Percentiles rank a stretch among this genome's conserved stretches.
phyloP scores from a whole-genome alignment of 2,113 vertebrate species.

The Phocoena phocoena region DNA sequence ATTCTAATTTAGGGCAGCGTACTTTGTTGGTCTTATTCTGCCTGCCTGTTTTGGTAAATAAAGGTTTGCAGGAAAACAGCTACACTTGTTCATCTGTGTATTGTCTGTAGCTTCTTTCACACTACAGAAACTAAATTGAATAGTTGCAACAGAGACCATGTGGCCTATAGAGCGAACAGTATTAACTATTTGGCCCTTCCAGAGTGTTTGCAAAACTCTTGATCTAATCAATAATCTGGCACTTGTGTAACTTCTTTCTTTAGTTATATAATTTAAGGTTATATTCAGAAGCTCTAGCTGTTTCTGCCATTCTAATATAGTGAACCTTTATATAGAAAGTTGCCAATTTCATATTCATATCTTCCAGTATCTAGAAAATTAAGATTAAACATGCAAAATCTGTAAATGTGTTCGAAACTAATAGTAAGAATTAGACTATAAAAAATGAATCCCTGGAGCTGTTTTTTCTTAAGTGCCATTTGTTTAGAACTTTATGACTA shows the following conservation, averaged over 20 bases:
- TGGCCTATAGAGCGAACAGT: not conserved
- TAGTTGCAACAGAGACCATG: not conserved
- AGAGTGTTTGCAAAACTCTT: not conserved
- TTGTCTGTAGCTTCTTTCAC: not conserved
- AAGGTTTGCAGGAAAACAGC: not conserved
- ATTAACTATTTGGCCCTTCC: not conserved
- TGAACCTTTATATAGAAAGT: not conserved
- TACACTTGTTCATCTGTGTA: not conserved
- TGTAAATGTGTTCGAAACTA: not conserved
- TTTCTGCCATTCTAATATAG: not conserved
- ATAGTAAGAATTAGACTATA: not conserved
- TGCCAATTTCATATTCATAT: not conserved
- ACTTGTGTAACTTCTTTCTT: not conserved
- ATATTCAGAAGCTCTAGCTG: not conserved
- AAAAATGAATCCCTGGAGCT: not conserved
- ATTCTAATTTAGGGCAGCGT: not conserved
- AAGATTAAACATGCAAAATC: not conserved
- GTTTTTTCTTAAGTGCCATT: not conserved
- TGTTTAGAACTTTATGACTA: not conserved
- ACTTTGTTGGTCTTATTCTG: not conserved
- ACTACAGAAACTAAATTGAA: not conserved
- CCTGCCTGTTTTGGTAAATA: constrained; percentile 10
- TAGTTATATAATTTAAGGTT: not conserved
- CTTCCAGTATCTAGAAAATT: not conserved
- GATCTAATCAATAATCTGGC: not conserved